Percentiles rank a stretch among this genome's conserved stretches.
Evolutionary conservation across 2,113 vertebrate genomes (phyloP).

Genomic region (Cairina moschata): DNA sequence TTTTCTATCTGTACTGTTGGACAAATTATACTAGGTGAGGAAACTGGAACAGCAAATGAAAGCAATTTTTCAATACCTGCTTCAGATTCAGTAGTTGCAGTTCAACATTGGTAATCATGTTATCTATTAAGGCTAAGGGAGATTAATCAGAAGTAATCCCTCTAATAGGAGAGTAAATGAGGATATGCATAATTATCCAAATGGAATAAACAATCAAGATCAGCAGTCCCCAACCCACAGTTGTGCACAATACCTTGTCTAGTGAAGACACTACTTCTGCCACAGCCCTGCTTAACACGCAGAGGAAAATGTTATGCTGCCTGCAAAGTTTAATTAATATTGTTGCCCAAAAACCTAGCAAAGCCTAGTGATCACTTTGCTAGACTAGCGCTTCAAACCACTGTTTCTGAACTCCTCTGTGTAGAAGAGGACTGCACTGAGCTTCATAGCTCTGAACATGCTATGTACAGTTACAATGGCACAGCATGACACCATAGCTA

Average conservation of each 20-base stretch:
- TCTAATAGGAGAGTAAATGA: background rate
- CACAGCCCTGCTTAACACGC: background rate
- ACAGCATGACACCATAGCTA: background rate
- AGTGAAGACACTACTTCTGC: background rate
- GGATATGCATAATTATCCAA: background rate
- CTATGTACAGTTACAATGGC: background rate
- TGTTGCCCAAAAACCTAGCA: background rate
- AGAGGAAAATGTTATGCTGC: background rate
- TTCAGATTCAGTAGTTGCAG: conserved; percentile 9
- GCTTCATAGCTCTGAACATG: background rate
- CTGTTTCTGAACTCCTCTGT: background rate
- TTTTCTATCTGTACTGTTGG: conserved; percentile 20
- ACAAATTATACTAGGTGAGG: conserved; percentile 12
- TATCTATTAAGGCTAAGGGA: background rate
- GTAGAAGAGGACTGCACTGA: background rate
- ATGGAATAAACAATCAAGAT: conserved; percentile 1
- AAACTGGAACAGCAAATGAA: conserved; percentile 48
- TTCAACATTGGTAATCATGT: background rate
- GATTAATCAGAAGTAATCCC: conserved; percentile 20
- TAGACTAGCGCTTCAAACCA: background rate
- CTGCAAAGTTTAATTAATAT: background rate
- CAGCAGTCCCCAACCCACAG: background rate
- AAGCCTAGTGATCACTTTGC: background rate
- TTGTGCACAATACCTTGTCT: background rate
- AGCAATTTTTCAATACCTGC: conserved; percentile 21